Base-by-base conservation (phyloP, 2,888 invertebrate genomes). In the Volucella zonaria region DNA sequence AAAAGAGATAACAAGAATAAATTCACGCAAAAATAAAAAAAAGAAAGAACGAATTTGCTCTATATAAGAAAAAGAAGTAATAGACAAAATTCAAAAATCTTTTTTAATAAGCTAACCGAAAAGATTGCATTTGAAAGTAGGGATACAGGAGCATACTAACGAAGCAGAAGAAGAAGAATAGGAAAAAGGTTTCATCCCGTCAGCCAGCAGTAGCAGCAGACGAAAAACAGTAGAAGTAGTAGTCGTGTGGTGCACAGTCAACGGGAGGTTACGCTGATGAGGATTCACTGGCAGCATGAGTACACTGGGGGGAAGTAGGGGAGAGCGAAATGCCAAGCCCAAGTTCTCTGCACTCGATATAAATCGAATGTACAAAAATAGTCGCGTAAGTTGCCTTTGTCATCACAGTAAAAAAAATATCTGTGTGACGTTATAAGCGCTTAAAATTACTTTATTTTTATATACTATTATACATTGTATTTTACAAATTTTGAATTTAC, bases 341-440 rank as follows among this genome's bases (percentile, higher is more conserved):
- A 98, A 97, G 95, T 98, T 95, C 94, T 97, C 97, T 93, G 96
- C 97, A 92, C 95, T 98, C 94, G 98, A 98, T 94, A 98, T 98
- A 95, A 98, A 98, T 96, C 97, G 95, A 94, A 95, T 98, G 93
- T 98, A 97, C 93, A 96, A 96, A 93, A 95, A 95, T 91, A 96
- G 95, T 93, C 95, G 95, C 93, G 96, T 96, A 92, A 94, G 64
- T 66, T 74, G 59, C 31, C 81, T 68, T 68, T 62, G 12, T 61
- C 52, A 15, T n/a, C 14, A 18, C 6, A 4, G 42, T 42, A 8
- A 49, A 14, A 38, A n/a, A 31, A 31, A 12, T 56, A n/a, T 56
- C n/a, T 3, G 8, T 31, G 15, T 56, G 8, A 56, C 12, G 18
- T 31, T 56, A 0, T 38, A 43, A 14, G 1, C 59, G 45, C 73